Base-by-base conservation (phyloP, 2,113 vertebrate species). In the Smithornis capensis region DNA sequence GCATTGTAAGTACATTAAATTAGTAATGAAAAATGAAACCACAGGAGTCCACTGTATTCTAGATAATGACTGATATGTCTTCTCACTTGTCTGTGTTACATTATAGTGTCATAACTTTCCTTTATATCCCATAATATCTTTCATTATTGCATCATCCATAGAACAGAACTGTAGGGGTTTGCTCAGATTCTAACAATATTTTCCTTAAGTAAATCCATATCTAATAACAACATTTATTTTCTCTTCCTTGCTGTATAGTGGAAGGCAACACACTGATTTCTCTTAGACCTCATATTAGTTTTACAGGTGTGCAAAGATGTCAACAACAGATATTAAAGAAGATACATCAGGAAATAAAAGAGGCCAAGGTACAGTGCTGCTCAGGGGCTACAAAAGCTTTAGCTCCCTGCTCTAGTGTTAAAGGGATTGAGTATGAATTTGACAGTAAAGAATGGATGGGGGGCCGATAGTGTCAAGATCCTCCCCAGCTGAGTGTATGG, bases 121-220 rank as follows among this genome's bases (percentile, higher is more conserved):
- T 96, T 95, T 89, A 83, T 95, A 92, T 83, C 82, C 90, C 94
- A 89, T 91, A 93, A 86, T 81, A 87, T 40, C 89, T 97, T 96
- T 92, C 83, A 92, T 92, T 94, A 83, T 78, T 77, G 47, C 69
- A 85, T 35, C 53, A 62, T 75, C 45, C 10, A 44, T 80, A 68
- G 83, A 64, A 85, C 69, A 87, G 94, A 97, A 97, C 60, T 94
- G 71, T 82, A 75, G 78, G 69, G 47, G 77, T 64, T 95, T 96
- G 71, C 90, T 95, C 71, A 86, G 78, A 76, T 92, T 95, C 82
- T 92, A 85, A 92, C 83, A 78, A 67, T 83, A 87, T 95, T 97
- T 96, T 96, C 65, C 60, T 90, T 93, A 95, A 87, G 60, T 92
- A 96, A 96, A 94, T 95, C 83, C 77, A 82, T 89, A 82, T 86